Evolutionary conservation across 2,113 vertebrate genomes (phyloP), one percentile per base, ranked within the genome.

Genomic region (Hippocampus guttulatus): DNA sequence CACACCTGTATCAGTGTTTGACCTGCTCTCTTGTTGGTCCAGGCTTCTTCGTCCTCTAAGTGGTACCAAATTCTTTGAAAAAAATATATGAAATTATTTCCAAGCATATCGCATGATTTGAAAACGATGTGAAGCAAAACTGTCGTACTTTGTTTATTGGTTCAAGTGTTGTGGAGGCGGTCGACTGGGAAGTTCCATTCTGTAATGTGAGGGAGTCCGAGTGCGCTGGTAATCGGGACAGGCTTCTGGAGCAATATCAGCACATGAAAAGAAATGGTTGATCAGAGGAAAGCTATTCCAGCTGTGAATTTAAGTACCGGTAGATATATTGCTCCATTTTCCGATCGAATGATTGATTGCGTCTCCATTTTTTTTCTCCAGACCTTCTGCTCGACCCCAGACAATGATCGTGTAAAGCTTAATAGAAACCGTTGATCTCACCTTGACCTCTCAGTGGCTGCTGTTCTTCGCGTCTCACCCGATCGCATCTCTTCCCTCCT

Each of bases 401-500:
- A 33, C 30, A 33, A 33, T 33, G 30, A 33, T 33, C 5, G 61
- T 38, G 33, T 40, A 40, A 21, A 63, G 2, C 1, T 63, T 2
- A 40, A 33, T 12, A n/a, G 11, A n/a, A 40, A 63, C 3, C 16
- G 33, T 63, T 21, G 15, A 1, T n/a, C 80, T 88, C 67, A 93
- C 92, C 90, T 90, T 67, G 91, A 89, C 64, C 89, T 90, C 74
- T 92, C 92, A 33, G 88, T 70, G 21, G 74, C 66, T 4, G 60
- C 23, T 1, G 21, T 67, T 63, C 69, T 77, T 49, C 52, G 71
- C 1, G 71, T 64, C 33, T 88, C 87, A 40, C 21, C 67, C 62
- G 71, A 5, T 67, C 71, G 80, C 71, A 27, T 68, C 68, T 77
- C 86, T 40, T 84, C 82, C 71, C 75, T 75, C 1, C 71, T 75